Conservation (phyloP, 2,113 vertebrate species). For the Planiliza haematocheilus region DNA sequence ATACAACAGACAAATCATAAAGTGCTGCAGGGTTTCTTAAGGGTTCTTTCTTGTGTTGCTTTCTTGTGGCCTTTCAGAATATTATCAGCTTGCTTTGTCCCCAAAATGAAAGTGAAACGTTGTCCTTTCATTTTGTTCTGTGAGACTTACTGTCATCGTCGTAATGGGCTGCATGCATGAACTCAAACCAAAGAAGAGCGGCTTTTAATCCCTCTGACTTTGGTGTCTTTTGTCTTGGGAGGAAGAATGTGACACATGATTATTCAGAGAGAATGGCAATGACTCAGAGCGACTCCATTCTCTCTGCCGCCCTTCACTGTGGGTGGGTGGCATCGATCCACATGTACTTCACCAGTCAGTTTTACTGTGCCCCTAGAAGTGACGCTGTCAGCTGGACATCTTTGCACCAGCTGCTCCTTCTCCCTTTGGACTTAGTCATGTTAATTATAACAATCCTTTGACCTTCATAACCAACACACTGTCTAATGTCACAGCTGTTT, state of each 20-base stretch:
- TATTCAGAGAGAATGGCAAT: slow-evolving; percentile 13
- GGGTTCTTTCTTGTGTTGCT: no score
- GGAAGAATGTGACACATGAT: slow-evolving; percentile 25
- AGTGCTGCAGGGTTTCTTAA: no score
- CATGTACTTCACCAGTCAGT: slow-evolving; percentile 10
- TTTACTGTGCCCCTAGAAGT: neutral
- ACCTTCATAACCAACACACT: slow-evolving; percentile 40
- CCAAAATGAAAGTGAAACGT: no score
- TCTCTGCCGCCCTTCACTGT: slow-evolving; percentile 21
- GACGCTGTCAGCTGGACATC: slow-evolving; percentile 7
- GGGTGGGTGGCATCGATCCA: slow-evolving; percentile 28
- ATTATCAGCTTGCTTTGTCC: no score
- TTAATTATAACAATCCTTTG: slow-evolving; percentile 48
- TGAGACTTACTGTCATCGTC: neutral
- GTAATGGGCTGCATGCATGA: neutral
- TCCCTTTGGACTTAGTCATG: slow-evolving; percentile 25
- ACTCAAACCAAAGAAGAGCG: neutral
- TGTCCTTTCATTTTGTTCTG: no score
- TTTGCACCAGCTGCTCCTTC: slow-evolving; percentile 40
- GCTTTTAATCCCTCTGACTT: slow-evolving; percentile 11
- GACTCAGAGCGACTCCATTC: slow-evolving; percentile 31
- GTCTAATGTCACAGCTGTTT: slow-evolving; percentile 40
- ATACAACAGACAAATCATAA: no score
- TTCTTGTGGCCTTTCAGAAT: no score
- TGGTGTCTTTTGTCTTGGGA: slow-evolving; percentile 21